Percentiles rank a stretch among this genome's conserved stretches.
phyloP scores from a whole-genome alignment of 2,797 vertebrate species.

The Alcedo quadribrachys region DNA sequence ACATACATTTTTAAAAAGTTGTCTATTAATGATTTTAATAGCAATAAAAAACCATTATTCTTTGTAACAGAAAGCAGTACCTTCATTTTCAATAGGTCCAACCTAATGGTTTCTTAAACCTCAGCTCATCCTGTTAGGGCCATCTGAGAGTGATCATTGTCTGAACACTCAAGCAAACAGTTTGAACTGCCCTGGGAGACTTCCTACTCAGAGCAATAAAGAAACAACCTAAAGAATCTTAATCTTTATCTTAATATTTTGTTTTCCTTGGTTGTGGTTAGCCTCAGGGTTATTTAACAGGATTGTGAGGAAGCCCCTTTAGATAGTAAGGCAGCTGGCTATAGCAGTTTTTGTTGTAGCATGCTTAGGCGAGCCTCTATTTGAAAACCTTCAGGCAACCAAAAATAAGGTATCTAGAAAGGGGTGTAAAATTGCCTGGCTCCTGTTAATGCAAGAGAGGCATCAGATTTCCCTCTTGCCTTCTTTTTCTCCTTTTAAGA shows the following conservation, averaged over 20 bases:
- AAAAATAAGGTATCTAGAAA: background rate
- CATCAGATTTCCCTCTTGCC: slow-evolving; percentile 13
- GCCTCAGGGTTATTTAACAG: slow-evolving; percentile 25
- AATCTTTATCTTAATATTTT: slow-evolving; percentile 42
- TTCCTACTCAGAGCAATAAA: slow-evolving; percentile 57
- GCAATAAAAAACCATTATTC: background rate
- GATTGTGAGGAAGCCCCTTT: slow-evolving; percentile 4
- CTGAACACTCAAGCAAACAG: slow-evolving; percentile 1
- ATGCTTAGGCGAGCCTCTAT: slow-evolving; percentile 33
- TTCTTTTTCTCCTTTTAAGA: slow-evolving; percentile 26
- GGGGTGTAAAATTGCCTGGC: background rate
- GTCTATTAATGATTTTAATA: background rate
- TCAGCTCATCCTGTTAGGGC: background rate
- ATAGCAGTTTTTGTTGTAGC: slow-evolving; percentile 32
- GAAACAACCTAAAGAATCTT: slow-evolving; percentile 50
- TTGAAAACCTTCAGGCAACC: slow-evolving; percentile 51
- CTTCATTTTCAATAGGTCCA: background rate
- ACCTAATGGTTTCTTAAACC: background rate
- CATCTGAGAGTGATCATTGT: background rate
- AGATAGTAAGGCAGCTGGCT: slow-evolving; percentile 31
- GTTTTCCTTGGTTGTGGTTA: slow-evolving; percentile 38
- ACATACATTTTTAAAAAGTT: background rate
- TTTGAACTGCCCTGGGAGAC: slow-evolving; percentile 38
- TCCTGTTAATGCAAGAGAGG: background rate
- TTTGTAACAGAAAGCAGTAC: background rate